Base-by-base conservation (phyloP, 2,888 invertebrate species). In the Parnassius smintheus region DNA sequence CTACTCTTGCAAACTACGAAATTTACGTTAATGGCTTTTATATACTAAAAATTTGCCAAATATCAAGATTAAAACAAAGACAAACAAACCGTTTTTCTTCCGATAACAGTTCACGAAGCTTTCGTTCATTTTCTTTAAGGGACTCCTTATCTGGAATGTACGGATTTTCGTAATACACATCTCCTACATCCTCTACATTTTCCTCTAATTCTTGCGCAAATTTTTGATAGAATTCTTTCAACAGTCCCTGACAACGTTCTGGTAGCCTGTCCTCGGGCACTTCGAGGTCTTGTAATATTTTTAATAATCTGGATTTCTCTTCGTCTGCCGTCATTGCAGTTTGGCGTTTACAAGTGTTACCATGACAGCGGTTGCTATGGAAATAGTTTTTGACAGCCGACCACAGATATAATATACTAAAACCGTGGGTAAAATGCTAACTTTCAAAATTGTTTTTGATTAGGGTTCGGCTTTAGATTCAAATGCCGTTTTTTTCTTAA, bases 281-380 rank as follows among this genome's bases (percentile, higher is more conserved):
- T 62, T 88, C 87, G 13, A 91, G 66, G 42, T 76, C 82, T 67
- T 85, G 77, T n/a, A 91, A 73, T 50, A 91, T 78, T 73, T 89
- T 90, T 11, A 75, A 69, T 53, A 89, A 66, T 72, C 87, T 85
- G 9, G 72, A 65, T 74, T 91, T 91, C 10, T 91, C 88, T 70
- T 90, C 90, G 61, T 90, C 89, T 4, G 91, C 89, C 48, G 83
- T 69, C 91, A 91, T 91, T 64, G 22, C 9, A 11, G 9, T 49
- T 7, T 18, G 35, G n/a, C 8, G 25, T 55, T 22, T 64, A 56
- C 60, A 51, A 12, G 2, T 22, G 70, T 74, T 65, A 61, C 64
- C 65, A 72, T 73, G 64, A 66, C 70, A 70, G 72, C 72, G 11
- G 53, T 35, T 53, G 9, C 42, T 44, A 54, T 9, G 18, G 44